Conservation (phyloP, 2,113 vertebrate genomes). For the Cettia cetti region DNA sequence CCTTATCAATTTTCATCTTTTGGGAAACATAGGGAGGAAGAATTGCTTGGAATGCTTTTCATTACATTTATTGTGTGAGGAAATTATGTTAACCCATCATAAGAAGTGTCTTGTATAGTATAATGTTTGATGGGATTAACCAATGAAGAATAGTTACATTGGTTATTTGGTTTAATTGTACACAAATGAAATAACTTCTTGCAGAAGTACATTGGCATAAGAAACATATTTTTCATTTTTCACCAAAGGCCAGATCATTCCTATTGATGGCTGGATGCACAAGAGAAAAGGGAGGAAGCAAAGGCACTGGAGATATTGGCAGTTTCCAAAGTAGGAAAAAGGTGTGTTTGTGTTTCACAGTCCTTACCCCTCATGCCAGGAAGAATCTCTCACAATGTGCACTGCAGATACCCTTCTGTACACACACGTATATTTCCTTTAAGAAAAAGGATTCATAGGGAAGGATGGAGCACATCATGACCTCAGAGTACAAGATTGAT, state of each 20-base stretch:
- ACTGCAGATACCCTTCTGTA: background rate
- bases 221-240: background rate
- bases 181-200: background rate
- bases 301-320: background rate
- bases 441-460: background rate
- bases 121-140: background rate
- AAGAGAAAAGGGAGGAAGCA: background rate
- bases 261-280: background rate
- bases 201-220: background rate
- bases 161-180: constrained; percentile 5
- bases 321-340: background rate
- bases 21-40: background rate
- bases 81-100: background rate
- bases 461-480: background rate
- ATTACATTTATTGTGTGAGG: background rate
- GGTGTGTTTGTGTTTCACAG: background rate
- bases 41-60: background rate
- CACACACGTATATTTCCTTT: background rate
- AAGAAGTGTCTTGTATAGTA: background rate
- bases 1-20: background rate
- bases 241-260: background rate
- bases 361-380: background rate
- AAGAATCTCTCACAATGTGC: background rate
- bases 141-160: background rate
- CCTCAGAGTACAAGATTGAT: background rate